Evolutionary conservation across 2,888 invertebrate species (phyloP).

Genomic region (Ophion obscuratus): DNA sequence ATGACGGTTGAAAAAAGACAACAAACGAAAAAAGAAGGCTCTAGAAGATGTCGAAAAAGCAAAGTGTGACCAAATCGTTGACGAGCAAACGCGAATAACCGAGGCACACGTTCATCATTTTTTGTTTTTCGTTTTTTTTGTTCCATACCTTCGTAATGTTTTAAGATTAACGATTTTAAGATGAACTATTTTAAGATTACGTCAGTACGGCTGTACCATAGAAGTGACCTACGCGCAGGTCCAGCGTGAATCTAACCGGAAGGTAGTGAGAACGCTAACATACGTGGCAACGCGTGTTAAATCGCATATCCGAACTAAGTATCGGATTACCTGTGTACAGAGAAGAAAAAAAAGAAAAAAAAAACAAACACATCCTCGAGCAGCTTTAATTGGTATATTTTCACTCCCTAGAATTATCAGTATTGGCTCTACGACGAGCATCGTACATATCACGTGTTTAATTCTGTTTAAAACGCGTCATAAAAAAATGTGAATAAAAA

Average conservation of each 20-base stretch:
- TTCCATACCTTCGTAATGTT: too few species aligned
- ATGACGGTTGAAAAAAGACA: too few species aligned
- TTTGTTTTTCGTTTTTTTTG: too few species aligned
- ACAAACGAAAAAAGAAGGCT: too few species aligned
- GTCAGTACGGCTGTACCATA: constrained; percentile 68
- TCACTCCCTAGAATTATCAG: constrained; percentile 35
- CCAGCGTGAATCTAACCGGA: constrained; percentile 81
- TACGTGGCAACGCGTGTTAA: constrained; percentile 69
- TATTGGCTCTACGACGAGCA: constrained; percentile 21
- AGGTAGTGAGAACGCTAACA: constrained; percentile 79
- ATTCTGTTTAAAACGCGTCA: too few species aligned
- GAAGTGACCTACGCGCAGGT: constrained; percentile 78
- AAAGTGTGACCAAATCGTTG: too few species aligned
- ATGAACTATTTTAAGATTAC: constrained; percentile 43
- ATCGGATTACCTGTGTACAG: constrained; percentile 48
- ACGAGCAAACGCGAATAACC: too few species aligned
- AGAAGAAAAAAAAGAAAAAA: constrained; percentile 4
- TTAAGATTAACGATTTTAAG: too few species aligned
- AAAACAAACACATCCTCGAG: background rate
- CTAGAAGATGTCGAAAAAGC: too few species aligned
- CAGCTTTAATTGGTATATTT: constrained; percentile 31
- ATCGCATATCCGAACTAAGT: constrained; percentile 52
- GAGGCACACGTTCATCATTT: too few species aligned
- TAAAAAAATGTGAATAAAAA: too few species aligned
- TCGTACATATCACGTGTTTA: background rate